These are phyloP conservation scores for Tupiocoris notatus DNA, from an alignment of 2,888 invertebrate genomes.

Conservation along the genomic window DNA sequence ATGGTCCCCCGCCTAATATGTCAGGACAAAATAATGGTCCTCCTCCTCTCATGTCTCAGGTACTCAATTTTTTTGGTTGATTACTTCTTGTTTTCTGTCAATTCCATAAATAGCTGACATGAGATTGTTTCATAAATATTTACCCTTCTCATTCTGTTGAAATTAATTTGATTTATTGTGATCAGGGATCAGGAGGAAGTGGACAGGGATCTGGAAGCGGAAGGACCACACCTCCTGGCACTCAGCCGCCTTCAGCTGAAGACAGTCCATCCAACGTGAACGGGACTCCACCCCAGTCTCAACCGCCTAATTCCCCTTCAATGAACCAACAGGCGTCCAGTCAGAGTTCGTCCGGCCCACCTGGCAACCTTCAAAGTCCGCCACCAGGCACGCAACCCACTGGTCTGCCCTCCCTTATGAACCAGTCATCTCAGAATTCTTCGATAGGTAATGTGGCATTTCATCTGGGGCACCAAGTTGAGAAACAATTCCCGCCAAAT, in stretches of 20 bases:
- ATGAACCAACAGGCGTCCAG: not conserved
- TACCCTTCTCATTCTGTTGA: too few relatives aligned
- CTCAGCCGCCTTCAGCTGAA: not conserved
- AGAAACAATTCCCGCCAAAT: too few relatives aligned
- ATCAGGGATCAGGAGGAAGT: conserved; percentile 6
- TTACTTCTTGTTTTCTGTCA: too few relatives aligned
- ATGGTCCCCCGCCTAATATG: conserved; percentile 53
- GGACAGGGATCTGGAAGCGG: not conserved
- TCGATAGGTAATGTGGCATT: too few relatives aligned
- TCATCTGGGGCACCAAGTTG: too few relatives aligned
- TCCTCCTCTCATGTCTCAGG: conserved; percentile 45
- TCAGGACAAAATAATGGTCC: conserved; percentile 52
- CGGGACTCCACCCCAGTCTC: conserved; percentile 4
- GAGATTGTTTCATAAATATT: too few relatives aligned
- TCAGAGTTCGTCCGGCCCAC: not conserved
- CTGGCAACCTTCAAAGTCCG: not conserved
- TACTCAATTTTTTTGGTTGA: too few relatives aligned
- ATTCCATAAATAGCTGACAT: too few relatives aligned
- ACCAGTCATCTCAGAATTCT: not conserved
- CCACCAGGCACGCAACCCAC: not conserved
- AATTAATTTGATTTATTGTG: not conserved
- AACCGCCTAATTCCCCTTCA: not conserved
- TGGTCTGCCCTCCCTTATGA: conserved; percentile 6
- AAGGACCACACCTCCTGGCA: conserved; percentile 4
- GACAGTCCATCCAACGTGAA: conserved; percentile 29